Evolutionary conservation across 2,888 invertebrate genomes (phyloP).

Genomic region (Lepidocyrtinus sp.): DNA sequence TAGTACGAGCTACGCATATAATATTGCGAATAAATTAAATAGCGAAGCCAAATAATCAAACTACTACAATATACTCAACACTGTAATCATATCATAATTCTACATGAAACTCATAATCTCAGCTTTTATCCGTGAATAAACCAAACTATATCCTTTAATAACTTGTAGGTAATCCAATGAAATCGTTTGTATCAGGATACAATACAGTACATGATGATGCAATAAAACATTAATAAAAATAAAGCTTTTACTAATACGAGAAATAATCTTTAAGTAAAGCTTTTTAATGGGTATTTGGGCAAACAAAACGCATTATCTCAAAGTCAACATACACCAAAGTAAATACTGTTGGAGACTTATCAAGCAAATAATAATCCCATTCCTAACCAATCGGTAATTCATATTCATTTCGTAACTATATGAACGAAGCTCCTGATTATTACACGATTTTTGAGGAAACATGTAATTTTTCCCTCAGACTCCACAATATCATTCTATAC

Average conservation of each 20-base stretch:
- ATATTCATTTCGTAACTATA: conserved; percentile 58
- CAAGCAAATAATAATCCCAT: conserved; percentile 26
- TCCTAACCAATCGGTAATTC: conserved; percentile 30
- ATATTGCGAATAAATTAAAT: background rate
- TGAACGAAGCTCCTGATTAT: no score
- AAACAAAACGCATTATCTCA: conserved; percentile 40
- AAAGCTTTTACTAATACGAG: background rate
- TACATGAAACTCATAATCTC: background rate
- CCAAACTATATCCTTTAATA: no score
- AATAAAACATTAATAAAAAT: background rate
- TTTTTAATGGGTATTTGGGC: conserved; percentile 37
- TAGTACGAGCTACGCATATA: background rate
- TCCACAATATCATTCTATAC: background rate
- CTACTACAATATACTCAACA: background rate
- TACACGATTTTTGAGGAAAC: no score
- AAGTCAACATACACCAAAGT: conserved; percentile 23
- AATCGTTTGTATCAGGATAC: background rate
- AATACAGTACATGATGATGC: background rate
- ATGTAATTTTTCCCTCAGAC: no score
- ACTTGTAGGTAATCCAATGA: no score
- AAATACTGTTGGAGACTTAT: background rate
- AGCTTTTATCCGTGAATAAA: background rate
- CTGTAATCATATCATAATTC: background rate
- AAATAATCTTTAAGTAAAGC: background rate
- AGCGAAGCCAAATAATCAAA: background rate